A percentile compares a stretch with the other conserved stretches of the same genome.
These are phyloP conservation scores for Lates japonicus DNA, from an alignment of 2,797 vertebrate genomes.

Conservation along the genomic window DNA sequence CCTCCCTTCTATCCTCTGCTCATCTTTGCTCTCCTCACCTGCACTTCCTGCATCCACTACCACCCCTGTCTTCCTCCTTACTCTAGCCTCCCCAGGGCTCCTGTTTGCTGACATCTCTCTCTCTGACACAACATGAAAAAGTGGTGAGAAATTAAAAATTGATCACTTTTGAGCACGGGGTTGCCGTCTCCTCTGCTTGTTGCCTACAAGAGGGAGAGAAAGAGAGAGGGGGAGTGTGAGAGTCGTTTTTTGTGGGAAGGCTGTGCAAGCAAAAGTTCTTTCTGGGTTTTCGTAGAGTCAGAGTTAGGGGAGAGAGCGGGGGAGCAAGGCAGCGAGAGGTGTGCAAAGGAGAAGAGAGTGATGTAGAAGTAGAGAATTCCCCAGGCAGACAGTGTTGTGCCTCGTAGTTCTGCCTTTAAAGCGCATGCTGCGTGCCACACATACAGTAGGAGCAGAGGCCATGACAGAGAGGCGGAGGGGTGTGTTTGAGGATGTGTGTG, in stretches of 20 bases:
- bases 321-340: conserved; percentile 54
- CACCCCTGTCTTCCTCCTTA: conserved; percentile 40
- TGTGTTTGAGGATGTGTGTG: conserved; percentile 21
- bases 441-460: conserved; percentile 72
- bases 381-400: conserved; percentile 69
- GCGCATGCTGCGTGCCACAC: conserved; percentile 71
- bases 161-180: conserved; percentile 78
- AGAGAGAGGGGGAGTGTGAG: background rate
- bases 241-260: conserved; percentile 64
- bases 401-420: conserved; percentile 80
- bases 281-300: conserved; percentile 69
- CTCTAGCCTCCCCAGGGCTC: conserved; percentile 58
- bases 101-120: conserved; percentile 72
- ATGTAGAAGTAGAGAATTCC: conserved; percentile 77
- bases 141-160: conserved; percentile 84
- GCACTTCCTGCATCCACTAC: conserved; percentile 30
- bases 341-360: conserved; percentile 58
- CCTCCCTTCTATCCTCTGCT: conserved; percentile 1
- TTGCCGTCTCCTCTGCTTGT: conserved; percentile 65
- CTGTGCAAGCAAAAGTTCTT: conserved; percentile 73
- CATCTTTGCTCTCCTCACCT: conserved; percentile 45
- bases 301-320: conserved; percentile 49
- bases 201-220: conserved; percentile 40
- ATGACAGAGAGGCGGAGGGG: conserved; percentile 44
- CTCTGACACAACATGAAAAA: conserved; percentile 81